phyloP scores from a whole-genome alignment of 2,797 vertebrate genomes.

The Lateolabrax maculatus region DNA sequence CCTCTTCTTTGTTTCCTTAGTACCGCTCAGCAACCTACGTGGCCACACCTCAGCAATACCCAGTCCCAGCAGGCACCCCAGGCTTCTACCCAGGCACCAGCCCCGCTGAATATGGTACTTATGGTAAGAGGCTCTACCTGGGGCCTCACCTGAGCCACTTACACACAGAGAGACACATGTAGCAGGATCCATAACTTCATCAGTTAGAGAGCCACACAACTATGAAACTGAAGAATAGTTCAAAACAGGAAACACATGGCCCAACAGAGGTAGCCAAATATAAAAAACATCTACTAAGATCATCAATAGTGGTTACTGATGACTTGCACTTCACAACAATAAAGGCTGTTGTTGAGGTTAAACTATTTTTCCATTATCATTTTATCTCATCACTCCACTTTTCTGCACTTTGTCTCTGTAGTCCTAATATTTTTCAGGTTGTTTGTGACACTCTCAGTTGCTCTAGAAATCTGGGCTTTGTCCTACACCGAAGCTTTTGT shows the following conservation, averaged over 20 bases:
- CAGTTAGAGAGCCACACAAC: background rate
- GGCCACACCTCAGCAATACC: conserved; percentile 94
- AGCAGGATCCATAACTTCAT: background rate
- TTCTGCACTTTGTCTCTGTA: background rate
- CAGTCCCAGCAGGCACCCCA: conserved; percentile 91
- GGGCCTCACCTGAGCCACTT: conserved; percentile 66
- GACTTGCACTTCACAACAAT: background rate
- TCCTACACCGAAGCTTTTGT: background rate
- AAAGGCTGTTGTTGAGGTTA: background rate
- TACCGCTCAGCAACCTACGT: conserved; percentile 92
- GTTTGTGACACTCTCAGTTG: background rate
- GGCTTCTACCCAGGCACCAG: conserved; percentile 94
- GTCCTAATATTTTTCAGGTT: background rate
- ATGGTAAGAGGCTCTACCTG: conserved; percentile 88
- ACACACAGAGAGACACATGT: conserved; percentile 20
- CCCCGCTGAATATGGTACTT: conserved; percentile 94
- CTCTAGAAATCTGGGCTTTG: background rate
- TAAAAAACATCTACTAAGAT: background rate
- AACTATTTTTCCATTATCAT: background rate
- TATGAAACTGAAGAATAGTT: too few relatives aligned
- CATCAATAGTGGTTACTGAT: background rate
- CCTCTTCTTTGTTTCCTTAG: conserved; percentile 57
- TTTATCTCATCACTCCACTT: background rate
- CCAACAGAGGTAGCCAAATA: background rate
- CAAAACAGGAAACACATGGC: background rate